Conservation (phyloP, 2,113 vertebrate species). For the Plecotus auritus region DNA sequence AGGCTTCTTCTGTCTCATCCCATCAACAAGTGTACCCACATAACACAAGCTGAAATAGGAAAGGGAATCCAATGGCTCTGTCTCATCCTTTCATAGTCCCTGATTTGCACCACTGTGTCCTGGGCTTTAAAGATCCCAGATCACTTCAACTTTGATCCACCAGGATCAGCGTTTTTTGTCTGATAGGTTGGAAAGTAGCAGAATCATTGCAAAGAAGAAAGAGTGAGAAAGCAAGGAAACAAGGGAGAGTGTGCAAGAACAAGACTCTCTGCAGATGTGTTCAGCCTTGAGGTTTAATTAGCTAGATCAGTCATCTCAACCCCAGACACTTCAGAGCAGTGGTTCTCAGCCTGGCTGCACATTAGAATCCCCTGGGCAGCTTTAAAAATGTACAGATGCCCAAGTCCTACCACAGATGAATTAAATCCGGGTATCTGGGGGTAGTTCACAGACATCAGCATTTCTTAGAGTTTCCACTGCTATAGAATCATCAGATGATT, state of each 20-base stretch:
- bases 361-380: slow-evolving; percentile 7
- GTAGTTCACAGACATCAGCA: background rate
- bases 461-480: slow-evolving; percentile 37
- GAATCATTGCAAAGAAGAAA: background rate
- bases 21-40: background rate
- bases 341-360: background rate
- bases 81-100: background rate
- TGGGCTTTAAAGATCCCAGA: background rate
- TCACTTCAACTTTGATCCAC: background rate
- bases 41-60: background rate
- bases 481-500: slow-evolving; percentile 16
- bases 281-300: slow-evolving; percentile 4
- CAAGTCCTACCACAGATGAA: background rate
- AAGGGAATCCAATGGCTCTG: background rate
- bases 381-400: background rate
- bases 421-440: slow-evolving; percentile 8
- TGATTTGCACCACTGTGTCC: background rate
- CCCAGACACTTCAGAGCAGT: background rate
- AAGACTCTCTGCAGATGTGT: background rate
- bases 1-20: background rate
- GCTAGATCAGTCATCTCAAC: slow-evolving; percentile 8
- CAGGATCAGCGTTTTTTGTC: background rate
- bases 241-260: background rate
- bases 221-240: background rate
- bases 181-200: background rate